Base-by-base conservation (phyloP, 2,888 invertebrate genomes). In the Dasypolia templi region DNA sequence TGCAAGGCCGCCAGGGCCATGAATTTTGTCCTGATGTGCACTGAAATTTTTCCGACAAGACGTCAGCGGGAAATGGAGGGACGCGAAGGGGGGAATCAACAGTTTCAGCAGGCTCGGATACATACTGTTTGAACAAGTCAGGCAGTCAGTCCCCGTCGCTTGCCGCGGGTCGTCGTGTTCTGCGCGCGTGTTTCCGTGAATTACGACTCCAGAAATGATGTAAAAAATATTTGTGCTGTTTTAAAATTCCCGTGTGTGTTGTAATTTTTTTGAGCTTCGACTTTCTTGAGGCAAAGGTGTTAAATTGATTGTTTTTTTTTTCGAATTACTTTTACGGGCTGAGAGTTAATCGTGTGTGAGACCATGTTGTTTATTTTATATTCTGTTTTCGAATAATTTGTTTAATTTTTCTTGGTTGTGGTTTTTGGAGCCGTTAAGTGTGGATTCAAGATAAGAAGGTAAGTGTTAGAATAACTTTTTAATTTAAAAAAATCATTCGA, bases 11-110 rank as follows among this genome's bases (percentile, higher is more conserved):
- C 46, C 35, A 3, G 44, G 35, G 26, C 49, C 82, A 81, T 82
- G 77, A 79, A 79, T 82, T 86, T 81, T 78, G 76, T 81, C 71
- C 71, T 70, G 62, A 82, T 86, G 81, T 89, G 90, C 88, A 88
- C 81, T 88, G 86, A 91, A 89, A 91, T 88, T 90, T 89, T 90
- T 88, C 90, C 88, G 77, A 84, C 86, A 83, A 87, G 88, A 86
- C 83, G 85, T 80, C 80, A 80, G 72, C 78, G 84, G 84, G 81
- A 68, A 79, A 46, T 42, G 19, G 83, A 35, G 62, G 66, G 65
- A 76, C 14, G 59, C 72, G 70, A 39, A 69, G 77, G 78, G 82
- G 83, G 82, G 78, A 86, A 88, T 86, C 87, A 87, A 89, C 87
- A 87, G 85, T 90, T 91, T 89, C 90, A 86, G 83, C 71, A 89